Evolutionary conservation across 2,888 invertebrate species (phyloP).

Genomic region (Nudaria mundana): DNA sequence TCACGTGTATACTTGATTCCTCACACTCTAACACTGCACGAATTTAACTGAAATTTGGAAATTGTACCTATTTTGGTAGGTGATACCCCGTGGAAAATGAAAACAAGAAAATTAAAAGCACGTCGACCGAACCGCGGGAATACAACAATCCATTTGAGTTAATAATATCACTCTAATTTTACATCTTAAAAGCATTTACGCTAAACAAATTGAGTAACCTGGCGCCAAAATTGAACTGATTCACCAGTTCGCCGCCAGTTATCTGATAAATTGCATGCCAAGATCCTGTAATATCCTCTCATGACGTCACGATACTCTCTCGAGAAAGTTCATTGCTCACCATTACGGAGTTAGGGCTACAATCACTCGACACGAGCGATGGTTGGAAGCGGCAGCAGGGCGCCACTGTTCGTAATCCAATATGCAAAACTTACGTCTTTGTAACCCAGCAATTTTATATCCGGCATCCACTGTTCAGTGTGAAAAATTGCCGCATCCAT

Average conservation of each 20-base stretch:
- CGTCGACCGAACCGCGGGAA: too few species aligned
- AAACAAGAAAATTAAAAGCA: too few species aligned
- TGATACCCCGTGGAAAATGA: too few species aligned
- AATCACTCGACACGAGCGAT: too few species aligned
- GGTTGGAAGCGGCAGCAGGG: slow-evolving; percentile 32
- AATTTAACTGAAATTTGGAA: too few species aligned
- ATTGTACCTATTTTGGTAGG: too few species aligned
- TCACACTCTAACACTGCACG: too few species aligned
- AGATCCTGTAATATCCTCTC: neutral
- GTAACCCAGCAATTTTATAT: slow-evolving; percentile 49
- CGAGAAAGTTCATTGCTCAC: slow-evolving; percentile 7
- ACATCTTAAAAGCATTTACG: too few species aligned
- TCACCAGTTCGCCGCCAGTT: neutral
- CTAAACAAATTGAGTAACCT: neutral
- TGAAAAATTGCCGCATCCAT: slow-evolving; percentile 51
- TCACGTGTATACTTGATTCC: too few species aligned
- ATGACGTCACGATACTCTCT: slow-evolving; percentile 6
- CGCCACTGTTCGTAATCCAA: slow-evolving; percentile 36
- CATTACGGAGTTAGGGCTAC: neutral
- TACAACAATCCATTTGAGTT: too few species aligned
- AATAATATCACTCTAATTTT: too few species aligned
- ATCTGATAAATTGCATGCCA: neutral
- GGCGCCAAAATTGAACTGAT: neutral
- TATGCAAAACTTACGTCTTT: slow-evolving; percentile 52
- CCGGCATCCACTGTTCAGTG: slow-evolving; percentile 62